These are phyloP conservation scores for Lepisosteus oculatus DNA, from an alignment of 2,113 vertebrate genomes.

Conservation along the genomic window DNA sequence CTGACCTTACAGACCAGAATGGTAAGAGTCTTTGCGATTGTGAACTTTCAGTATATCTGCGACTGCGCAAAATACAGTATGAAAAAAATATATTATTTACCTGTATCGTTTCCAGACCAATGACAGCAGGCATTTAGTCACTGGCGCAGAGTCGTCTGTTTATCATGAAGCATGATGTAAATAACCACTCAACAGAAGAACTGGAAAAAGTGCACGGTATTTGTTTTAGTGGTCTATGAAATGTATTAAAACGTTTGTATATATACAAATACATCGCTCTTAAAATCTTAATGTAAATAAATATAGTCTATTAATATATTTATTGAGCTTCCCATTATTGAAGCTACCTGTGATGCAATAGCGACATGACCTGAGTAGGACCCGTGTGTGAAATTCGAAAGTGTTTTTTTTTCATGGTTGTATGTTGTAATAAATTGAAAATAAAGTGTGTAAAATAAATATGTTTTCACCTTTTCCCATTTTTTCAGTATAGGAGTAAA, in stretches of 20 bases:
- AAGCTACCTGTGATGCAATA: too few species aligned
- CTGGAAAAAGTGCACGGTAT: background rate
- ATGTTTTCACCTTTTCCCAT: too few species aligned
- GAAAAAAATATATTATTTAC: too few species aligned
- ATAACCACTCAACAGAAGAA: too few species aligned
- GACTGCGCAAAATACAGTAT: too few species aligned
- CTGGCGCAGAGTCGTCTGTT: too few species aligned
- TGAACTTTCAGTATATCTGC: background rate
- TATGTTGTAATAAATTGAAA: background rate
- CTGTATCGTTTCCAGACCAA: too few species aligned
- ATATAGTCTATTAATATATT: slow-evolving; percentile 29
- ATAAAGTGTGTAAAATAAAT: background rate
- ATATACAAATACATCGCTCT: slow-evolving; percentile 7
- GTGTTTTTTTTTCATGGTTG: background rate
- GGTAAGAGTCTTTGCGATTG: background rate
- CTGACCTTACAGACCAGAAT: slow-evolving; percentile 25
- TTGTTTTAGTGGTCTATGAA: background rate
- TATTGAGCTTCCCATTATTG: background rate
- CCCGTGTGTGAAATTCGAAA: background rate
- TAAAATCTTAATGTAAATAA: slow-evolving; percentile 33
- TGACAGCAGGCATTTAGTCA: too few species aligned
- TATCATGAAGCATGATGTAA: too few species aligned
- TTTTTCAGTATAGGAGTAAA: too few species aligned
- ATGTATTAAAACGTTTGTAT: background rate
- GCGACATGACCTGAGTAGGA: too few species aligned